Evolutionary conservation across 1,140 invertebrate genomes (phyloP).

Genomic region (Drosophila punjabiensis): DNA sequence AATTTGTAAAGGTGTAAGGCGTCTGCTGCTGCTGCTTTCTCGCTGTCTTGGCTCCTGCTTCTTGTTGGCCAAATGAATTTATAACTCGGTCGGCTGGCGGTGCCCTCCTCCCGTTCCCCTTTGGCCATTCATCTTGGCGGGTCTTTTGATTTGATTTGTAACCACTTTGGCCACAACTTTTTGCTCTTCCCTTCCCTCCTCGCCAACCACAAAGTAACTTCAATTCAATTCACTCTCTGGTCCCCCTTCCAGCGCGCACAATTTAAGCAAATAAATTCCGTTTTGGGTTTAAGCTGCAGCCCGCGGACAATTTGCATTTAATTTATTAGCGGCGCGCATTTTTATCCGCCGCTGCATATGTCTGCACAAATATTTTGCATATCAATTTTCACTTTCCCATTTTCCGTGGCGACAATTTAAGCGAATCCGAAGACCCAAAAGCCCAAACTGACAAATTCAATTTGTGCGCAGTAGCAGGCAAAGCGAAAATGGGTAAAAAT

Average conservation of each 20-base stretch:
- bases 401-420: conserved; percentile 40
- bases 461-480: conserved; percentile 25
- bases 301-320: conserved; percentile 40
- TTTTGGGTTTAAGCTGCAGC: conserved; percentile 38
- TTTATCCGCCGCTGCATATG: conserved; percentile 47
- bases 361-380: conserved; percentile 50
- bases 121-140: conserved; percentile 45
- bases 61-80: conserved; percentile 65
- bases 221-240: conserved; percentile 40
- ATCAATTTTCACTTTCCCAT: conserved; percentile 37
- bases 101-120: neutral
- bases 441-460: conserved; percentile 57
- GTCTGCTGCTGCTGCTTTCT: neutral
- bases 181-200: conserved; percentile 1
- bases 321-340: conserved; percentile 43
- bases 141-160: conserved; percentile 63
- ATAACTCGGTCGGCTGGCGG: conserved; percentile 40
- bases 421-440: conserved; percentile 23
- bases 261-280: conserved; percentile 51
- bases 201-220: conserved; percentile 48
- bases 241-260: conserved; percentile 2
- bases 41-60: conserved; percentile 33
- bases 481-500: conserved; percentile 19
- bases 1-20: conserved; percentile 21
- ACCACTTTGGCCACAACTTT: conserved; percentile 55